These are phyloP conservation scores for Pheosia gnoma DNA, from an alignment of 2,888 invertebrate species.

Conservation along the genomic window DNA sequence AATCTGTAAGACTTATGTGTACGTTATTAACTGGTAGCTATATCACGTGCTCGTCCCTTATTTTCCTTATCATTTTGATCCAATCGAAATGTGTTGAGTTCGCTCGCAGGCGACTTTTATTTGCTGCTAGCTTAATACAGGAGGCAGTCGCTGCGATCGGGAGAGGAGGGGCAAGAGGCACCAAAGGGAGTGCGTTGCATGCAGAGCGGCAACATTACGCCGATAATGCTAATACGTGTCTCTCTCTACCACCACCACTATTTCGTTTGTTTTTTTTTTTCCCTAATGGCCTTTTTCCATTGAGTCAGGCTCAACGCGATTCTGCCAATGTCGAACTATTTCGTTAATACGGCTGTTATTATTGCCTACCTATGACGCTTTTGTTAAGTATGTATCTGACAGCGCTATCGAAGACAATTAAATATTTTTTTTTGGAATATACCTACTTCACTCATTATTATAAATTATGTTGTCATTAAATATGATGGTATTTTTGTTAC, in stretches of 20 bases:
- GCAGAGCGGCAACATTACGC: constrained; percentile 66
- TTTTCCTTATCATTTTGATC: constrained; percentile 65
- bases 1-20: constrained; percentile 45
- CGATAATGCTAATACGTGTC: constrained; percentile 67
- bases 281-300: too few species aligned
- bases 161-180: constrained; percentile 72
- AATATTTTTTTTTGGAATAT: too few species aligned
- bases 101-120: constrained; percentile 54
- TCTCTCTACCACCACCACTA: constrained; percentile 42
- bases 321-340: constrained; percentile 5
- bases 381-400: too few species aligned
- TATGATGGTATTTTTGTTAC: too few species aligned
- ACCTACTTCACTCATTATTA: too few species aligned
- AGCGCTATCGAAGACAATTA: too few species aligned
- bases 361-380: too few species aligned
- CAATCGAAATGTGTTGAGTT: constrained; percentile 58
- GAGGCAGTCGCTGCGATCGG: constrained; percentile 61
- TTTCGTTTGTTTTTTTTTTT: constrained; percentile 22
- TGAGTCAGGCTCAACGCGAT: too few species aligned
- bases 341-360: too few species aligned
- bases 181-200: constrained; percentile 67
- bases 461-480: too few species aligned
- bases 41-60: constrained; percentile 60
- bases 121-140: constrained; percentile 58
- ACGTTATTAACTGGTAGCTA: constrained; percentile 42